Percentiles rank a stretch among this genome's conserved stretches.
These are phyloP conservation scores for Trypoxylus dichotomus DNA, from an alignment of 1,140 invertebrate species.

Conservation along the genomic window DNA sequence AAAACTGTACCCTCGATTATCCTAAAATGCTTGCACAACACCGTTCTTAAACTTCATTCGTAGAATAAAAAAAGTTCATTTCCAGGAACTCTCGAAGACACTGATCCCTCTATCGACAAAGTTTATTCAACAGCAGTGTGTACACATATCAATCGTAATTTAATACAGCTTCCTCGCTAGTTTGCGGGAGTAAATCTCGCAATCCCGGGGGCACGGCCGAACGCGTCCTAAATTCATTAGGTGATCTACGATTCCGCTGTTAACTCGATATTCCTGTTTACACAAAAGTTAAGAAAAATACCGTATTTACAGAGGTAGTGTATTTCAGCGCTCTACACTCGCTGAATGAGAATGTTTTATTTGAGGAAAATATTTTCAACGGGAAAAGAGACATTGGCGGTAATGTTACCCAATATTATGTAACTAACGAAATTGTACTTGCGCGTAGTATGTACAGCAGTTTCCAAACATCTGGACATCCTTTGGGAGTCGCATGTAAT, in stretches of 20 bases:
- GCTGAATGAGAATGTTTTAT: constrained; percentile 8
- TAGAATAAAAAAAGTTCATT: neutral
- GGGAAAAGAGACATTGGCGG: neutral
- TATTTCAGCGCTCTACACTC: neutral
- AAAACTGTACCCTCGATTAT: no score
- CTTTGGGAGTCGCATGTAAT: no score
- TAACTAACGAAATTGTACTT: neutral
- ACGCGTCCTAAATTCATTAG: constrained; percentile 37
- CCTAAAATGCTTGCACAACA: no score
- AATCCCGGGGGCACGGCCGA: constrained; percentile 30
- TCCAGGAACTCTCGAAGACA: neutral
- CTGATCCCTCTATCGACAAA: neutral
- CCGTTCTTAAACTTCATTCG: neutral
- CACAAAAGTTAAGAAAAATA: constrained; percentile 48
- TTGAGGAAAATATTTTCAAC: neutral
- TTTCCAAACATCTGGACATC: no score
- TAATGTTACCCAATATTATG: neutral
- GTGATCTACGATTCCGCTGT: constrained; percentile 31
- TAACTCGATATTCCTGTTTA: constrained; percentile 45
- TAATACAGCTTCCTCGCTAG: constrained; percentile 24
- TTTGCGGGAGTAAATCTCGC: constrained; percentile 16
- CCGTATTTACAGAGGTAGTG: constrained; percentile 26
- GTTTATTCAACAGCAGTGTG: neutral
- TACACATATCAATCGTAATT: constrained; percentile 27
- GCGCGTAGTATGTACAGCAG: no score